A percentile compares a stretch with the other conserved stretches of the same genome.
Conservation (phyloP, 2,888 invertebrate species). For the Helleia helle region DNA sequence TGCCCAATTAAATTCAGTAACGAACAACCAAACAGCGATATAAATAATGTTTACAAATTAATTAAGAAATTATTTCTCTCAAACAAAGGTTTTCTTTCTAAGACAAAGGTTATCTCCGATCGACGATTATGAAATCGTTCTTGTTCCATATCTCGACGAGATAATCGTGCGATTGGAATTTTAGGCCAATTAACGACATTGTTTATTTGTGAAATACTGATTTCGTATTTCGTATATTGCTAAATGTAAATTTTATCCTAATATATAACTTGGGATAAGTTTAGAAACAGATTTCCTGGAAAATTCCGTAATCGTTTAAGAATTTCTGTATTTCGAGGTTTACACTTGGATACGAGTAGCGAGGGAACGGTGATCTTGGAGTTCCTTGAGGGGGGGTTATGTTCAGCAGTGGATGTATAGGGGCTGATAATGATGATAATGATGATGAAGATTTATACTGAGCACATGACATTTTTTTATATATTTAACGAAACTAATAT, state of each 20-base stretch:
- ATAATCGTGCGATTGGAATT: conserved; percentile 5
- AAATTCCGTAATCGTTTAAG: too few species aligned
- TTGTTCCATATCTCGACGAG: background rate
- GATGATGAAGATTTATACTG: too few species aligned
- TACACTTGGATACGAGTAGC: too few species aligned
- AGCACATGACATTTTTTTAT: too few species aligned
- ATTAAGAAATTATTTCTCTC: conserved; percentile 8
- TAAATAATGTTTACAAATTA: conserved; percentile 6
- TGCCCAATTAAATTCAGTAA: conserved; percentile 3
- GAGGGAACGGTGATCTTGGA: too few species aligned
- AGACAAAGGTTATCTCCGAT: conserved; percentile 3
- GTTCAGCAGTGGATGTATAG: too few species aligned
- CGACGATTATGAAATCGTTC: conserved; percentile 9
- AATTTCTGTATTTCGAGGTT: too few species aligned
- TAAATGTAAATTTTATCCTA: background rate
- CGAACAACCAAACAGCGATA: background rate
- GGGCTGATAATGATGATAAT: too few species aligned
- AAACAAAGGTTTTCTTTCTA: conserved; percentile 7
- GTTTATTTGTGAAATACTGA: conserved; percentile 9
- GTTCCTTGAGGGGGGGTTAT: too few species aligned
- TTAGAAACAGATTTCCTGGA: too few species aligned
- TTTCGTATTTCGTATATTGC: conserved; percentile 1
- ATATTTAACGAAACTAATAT: too few species aligned
- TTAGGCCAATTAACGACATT: conserved; percentile 8
- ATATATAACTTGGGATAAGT: too few species aligned